Percentiles rank a stretch among this genome's conserved stretches.
Conservation (phyloP, 2,888 invertebrate species). For the Chaitophorus viminalis region DNA sequence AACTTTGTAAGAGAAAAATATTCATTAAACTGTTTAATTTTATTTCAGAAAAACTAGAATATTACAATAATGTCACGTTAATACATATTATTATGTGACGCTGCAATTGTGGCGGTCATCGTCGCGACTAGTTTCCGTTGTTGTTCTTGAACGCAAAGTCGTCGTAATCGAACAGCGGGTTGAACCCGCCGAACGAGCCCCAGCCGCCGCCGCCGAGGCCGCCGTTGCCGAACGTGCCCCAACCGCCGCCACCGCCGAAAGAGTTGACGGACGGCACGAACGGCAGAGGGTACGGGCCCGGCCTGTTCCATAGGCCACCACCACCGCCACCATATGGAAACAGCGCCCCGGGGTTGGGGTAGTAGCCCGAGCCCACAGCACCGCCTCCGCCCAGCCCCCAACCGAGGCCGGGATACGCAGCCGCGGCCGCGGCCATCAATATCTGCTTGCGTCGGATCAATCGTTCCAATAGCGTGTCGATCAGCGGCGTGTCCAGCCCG, state of each 20-base stretch:
- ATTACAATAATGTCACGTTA: too few relatives aligned
- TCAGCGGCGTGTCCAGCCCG: slow-evolving; percentile 44
- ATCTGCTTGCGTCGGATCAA: slow-evolving; percentile 43
- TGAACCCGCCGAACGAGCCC: slow-evolving; percentile 1
- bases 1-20: too few relatives aligned
- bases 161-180: slow-evolving; percentile 34
- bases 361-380: slow-evolving; percentile 10
- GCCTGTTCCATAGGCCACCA: slow-evolving; percentile 27
- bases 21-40: too few relatives aligned
- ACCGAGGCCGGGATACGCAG: neutral
- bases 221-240: neutral
- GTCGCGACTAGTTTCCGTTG: neutral
- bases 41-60: too few relatives aligned
- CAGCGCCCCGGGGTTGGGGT: neutral
- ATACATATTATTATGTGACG: too few relatives aligned
- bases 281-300: slow-evolving; percentile 1
- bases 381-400: neutral
- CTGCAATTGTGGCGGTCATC: too few relatives aligned
- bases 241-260: neutral
- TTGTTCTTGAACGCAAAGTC: slow-evolving; percentile 31
- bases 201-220: neutral
- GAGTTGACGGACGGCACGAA: slow-evolving; percentile 22
- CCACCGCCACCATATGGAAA: slow-evolving; percentile 29
- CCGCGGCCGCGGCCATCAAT: slow-evolving; percentile 37
- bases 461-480: slow-evolving; percentile 31